A percentile compares a stretch with the other conserved stretches of the same genome.
Conservation (phyloP, 1,140 invertebrate species). For the Drosophila pallidifrons region DNA sequence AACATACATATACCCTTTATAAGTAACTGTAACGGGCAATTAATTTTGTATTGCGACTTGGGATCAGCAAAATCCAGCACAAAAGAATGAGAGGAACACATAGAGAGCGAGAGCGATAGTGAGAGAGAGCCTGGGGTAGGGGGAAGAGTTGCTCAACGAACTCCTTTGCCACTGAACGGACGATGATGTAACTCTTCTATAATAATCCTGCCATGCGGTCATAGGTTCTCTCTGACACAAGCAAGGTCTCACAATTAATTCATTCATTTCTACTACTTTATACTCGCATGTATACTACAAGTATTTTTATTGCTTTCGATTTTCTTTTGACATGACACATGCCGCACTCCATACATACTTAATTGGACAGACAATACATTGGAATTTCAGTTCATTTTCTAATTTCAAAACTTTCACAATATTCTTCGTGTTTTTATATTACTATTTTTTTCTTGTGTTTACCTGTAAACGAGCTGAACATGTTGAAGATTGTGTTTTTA, state of each 20-base stretch:
- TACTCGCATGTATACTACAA: not conserved
- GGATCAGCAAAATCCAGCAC: conserved; percentile 16
- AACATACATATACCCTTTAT: conserved; percentile 45
- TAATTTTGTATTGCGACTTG: conserved; percentile 51
- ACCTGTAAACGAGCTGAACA: conserved; percentile 82
- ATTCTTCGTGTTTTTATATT: not conserved
- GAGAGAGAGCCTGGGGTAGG: not conserved
- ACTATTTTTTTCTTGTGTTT: conserved; percentile 32
- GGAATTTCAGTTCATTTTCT: conserved; percentile 31
- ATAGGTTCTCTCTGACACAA: conserved; percentile 28
- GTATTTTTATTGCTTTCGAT: conserved; percentile 12
- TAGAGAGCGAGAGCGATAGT: not conserved
- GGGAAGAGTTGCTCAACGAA: conserved; percentile 4
- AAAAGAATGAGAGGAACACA: not conserved
- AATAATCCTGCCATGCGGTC: conserved; percentile 49
- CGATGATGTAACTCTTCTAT: conserved; percentile 49
- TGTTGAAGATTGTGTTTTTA: conserved; percentile 58
- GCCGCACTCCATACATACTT: conserved; percentile 32
- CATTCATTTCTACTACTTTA: not conserved
- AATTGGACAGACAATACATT: conserved; percentile 15
- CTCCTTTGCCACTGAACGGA: conserved; percentile 30
- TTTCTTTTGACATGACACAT: conserved; percentile 30
- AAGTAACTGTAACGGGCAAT: conserved; percentile 62
- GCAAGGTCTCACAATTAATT: conserved; percentile 27
- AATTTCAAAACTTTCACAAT: conserved; percentile 69